Percentiles rank a stretch among this genome's conserved stretches.
These are phyloP conservation scores for Pimephales promelas DNA, from an alignment of 2,113 vertebrate species.

Conservation along the genomic window DNA sequence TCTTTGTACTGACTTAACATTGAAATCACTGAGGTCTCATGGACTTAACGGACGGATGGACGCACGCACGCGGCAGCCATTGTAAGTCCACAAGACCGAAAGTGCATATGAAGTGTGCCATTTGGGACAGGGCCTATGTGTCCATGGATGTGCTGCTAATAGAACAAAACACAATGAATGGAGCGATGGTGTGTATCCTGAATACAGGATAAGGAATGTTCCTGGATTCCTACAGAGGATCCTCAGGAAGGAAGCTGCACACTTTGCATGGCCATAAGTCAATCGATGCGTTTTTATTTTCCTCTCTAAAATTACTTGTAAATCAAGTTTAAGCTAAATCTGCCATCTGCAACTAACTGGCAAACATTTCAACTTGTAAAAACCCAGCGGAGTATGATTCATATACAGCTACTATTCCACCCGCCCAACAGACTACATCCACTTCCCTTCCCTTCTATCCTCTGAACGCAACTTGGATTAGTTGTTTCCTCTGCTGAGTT, in stretches of 20 bases:
- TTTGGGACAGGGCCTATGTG: not conserved
- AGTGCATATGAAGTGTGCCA: too few species aligned
- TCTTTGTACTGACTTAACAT: too few species aligned
- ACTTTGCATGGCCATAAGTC: conserved; percentile 54
- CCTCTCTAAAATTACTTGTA: conserved; percentile 1
- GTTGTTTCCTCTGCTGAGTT: conserved; percentile 62
- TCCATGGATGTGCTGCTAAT: conserved; percentile 1
- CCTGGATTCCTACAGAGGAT: conserved; percentile 20
- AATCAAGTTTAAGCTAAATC: not conserved
- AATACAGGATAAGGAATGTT: conserved; percentile 4
- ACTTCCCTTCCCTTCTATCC: conserved; percentile 78
- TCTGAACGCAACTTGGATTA: conserved; percentile 69
- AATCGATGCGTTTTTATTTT: not conserved
- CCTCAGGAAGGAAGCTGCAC: conserved; percentile 61
- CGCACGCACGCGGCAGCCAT: too few species aligned
- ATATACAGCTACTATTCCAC: not conserved
- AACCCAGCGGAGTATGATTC: not conserved
- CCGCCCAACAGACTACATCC: conserved; percentile 54
- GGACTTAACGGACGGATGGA: too few species aligned
- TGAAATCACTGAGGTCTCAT: too few species aligned
- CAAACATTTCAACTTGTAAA: not conserved
- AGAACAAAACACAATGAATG: conserved; percentile 13
- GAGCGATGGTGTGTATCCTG: conserved; percentile 60
- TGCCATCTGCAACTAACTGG: not conserved
- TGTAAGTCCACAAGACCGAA: too few species aligned